These are phyloP conservation scores for Hephaestus fuliginosus DNA, from an alignment of 2,797 vertebrate species.

Conservation along the genomic window DNA sequence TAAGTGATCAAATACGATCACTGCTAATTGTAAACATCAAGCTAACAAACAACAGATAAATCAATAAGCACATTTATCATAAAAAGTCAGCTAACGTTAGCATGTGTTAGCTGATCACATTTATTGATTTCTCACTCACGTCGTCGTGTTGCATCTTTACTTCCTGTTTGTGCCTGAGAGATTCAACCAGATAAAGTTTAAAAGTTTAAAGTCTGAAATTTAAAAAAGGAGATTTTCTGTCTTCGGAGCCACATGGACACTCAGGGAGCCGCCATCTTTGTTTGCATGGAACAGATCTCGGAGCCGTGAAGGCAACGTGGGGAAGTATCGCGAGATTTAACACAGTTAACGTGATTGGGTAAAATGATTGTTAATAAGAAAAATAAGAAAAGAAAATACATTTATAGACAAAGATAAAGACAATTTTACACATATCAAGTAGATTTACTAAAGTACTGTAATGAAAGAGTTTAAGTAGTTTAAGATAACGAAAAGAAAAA, in stretches of 20 bases:
- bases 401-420: too few relatives aligned
- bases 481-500: too few relatives aligned
- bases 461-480: too few relatives aligned
- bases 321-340: slow-evolving; percentile 38
- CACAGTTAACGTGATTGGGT: too few relatives aligned
- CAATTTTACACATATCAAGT: too few relatives aligned
- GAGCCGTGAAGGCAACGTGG: fast-evolving
- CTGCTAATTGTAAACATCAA: fast-evolving
- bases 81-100: slow-evolving; percentile 48
- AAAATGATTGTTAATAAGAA: too few relatives aligned
- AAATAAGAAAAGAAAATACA: too few relatives aligned
- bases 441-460: too few relatives aligned
- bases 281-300: slow-evolving; percentile 28
- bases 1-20: fast-evolving
- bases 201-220: neutral
- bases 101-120: neutral
- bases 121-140: slow-evolving; percentile 68
- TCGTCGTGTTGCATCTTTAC: slow-evolving; percentile 86
- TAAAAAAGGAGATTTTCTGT: neutral
- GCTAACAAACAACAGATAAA: fast-evolving
- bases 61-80: too few relatives aligned
- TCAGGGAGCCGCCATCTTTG: slow-evolving; percentile 68
- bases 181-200: fast-evolving
- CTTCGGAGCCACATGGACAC: slow-evolving; percentile 63
- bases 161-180: fast-evolving